Conservation (phyloP, 2,113 vertebrate genomes). For the Bambusicola thoracicus region DNA sequence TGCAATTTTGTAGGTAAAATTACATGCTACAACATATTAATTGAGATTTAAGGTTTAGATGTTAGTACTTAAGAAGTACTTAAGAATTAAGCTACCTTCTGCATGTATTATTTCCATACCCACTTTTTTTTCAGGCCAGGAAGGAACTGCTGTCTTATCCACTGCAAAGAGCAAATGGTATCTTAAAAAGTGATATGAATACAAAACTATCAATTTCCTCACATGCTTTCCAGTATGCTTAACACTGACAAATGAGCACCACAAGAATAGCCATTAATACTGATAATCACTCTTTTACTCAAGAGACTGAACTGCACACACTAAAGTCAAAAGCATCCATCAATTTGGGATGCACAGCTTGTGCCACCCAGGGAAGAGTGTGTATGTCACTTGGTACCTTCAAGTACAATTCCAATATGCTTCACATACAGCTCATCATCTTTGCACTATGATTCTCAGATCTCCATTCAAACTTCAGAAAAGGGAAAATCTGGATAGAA, state of each 20-base stretch:
- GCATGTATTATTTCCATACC: background rate
- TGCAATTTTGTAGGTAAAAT: background rate
- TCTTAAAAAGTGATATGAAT: background rate
- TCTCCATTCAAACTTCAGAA: background rate
- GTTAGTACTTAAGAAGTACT: background rate
- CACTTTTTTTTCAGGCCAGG: background rate
- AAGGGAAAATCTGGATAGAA: background rate
- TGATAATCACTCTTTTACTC: background rate
- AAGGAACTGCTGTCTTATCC: background rate
- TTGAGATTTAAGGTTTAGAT: background rate
- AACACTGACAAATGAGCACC: background rate
- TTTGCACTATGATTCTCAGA: background rate
- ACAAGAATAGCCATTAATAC: slow-evolving; percentile 2
- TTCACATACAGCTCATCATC: background rate
- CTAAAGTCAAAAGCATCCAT: background rate
- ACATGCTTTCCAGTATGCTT: background rate
- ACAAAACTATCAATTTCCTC: slow-evolving; percentile 17
- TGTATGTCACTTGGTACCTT: background rate
- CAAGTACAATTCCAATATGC: background rate
- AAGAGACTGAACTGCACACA: background rate
- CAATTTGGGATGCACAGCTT: background rate
- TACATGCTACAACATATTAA: background rate
- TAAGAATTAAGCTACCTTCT: background rate
- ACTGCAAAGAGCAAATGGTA: background rate
- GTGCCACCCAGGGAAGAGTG: background rate